Evolutionary conservation across 2,113 vertebrate genomes (phyloP).

Genomic region (Callorhinus ursinus): DNA sequence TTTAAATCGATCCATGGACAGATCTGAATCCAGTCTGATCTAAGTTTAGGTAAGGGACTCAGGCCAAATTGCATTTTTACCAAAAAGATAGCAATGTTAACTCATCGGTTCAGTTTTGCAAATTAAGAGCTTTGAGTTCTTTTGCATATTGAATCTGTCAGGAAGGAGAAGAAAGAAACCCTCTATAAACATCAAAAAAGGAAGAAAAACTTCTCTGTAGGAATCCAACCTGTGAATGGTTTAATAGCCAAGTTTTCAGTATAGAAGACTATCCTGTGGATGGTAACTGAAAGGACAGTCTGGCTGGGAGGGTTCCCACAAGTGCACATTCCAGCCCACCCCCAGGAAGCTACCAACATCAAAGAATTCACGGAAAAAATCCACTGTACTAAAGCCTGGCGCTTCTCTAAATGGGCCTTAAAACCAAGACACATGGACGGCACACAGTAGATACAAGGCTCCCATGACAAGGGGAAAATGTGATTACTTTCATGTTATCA

Average conservation of each 20-base stretch:
- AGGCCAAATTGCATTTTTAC: neutral
- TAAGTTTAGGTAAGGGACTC: neutral
- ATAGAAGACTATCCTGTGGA: neutral
- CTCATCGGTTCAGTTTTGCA: neutral
- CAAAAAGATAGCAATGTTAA: neutral
- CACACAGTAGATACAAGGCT: neutral
- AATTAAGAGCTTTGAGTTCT: conserved; percentile 18
- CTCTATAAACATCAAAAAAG: neutral
- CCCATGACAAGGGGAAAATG: neutral
- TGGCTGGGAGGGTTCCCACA: neutral
- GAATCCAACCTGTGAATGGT: neutral
- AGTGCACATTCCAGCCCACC: neutral
- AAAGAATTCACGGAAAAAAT: neutral
- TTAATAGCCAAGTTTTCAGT: neutral
- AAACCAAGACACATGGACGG: neutral
- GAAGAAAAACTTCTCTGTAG: neutral
- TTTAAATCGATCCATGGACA: neutral
- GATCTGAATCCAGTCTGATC: neutral
- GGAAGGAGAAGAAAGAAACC: neutral
- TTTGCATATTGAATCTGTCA: neutral
- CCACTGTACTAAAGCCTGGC: neutral
- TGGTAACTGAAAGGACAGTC: neutral
- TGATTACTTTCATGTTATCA: neutral
- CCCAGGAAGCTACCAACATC: neutral
- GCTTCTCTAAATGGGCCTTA: neutral